phyloP scores from a whole-genome alignment of 1,140 invertebrate species.

The Rhagoletis pomonella region DNA sequence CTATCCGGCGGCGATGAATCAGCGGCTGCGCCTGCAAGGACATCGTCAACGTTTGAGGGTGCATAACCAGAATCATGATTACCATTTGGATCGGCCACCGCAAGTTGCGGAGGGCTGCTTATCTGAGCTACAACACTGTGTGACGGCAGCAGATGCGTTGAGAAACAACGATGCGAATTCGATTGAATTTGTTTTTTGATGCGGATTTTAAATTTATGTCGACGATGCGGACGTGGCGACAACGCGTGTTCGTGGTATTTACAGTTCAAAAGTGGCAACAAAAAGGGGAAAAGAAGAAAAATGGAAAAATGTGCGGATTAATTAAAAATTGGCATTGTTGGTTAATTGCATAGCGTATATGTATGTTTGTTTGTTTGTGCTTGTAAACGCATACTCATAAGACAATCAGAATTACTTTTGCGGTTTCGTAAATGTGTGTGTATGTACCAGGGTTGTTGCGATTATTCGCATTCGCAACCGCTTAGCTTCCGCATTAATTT shows the following conservation, averaged over 20 bases:
- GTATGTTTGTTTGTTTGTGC: not conserved
- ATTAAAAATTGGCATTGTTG: not conserved
- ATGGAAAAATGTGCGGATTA: not conserved
- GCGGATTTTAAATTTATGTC: not conserved
- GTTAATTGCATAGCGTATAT: not conserved
- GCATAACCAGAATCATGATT: conserved; percentile 89
- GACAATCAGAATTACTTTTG: too few species aligned
- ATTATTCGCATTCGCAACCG: too few species aligned
- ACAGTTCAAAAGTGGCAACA: not conserved
- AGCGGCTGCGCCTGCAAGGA: conserved; percentile 68
- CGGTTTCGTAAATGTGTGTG: too few species aligned
- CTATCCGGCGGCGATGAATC: conserved; percentile 76
- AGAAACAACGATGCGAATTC: not conserved
- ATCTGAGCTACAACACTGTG: conserved; percentile 78
- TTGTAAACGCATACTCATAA: too few species aligned
- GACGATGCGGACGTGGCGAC: not conserved
- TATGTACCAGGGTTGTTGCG: too few species aligned
- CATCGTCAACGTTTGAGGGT: conserved; percentile 79
- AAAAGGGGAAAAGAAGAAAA: not conserved
- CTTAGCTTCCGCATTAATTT: too few species aligned
- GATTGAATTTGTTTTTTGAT: not conserved
- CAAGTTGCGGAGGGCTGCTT: conserved; percentile 75
- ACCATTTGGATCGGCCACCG: conserved; percentile 81
- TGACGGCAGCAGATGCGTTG: not conserved
- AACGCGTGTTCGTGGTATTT: conserved; percentile 30